Base-by-base conservation (phyloP, 2,888 invertebrate species). In the Sesia bembeciformis region DNA sequence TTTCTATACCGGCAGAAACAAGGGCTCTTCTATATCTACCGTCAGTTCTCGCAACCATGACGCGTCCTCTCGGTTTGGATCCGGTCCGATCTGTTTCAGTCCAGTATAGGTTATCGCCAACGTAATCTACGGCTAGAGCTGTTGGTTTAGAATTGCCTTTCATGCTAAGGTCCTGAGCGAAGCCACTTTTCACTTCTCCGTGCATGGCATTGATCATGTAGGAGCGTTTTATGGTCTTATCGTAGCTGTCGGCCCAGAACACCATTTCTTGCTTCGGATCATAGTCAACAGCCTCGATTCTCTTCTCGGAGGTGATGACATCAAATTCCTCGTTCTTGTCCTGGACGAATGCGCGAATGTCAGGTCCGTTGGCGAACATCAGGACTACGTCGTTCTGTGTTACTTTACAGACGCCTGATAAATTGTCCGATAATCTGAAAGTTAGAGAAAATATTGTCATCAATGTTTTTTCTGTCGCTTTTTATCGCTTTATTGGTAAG, bases 211-310 rank as follows among this genome's bases (percentile, higher is more conserved):
- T 93, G 2, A 97, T 92, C 93, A 98, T 95, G 76, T 95, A 96
- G 0, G 98, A 97, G 0, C 98, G 91, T 76, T 97, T 97, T 62
- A 98, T 97, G 2, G 95, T 95, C 75, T 95, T 94, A 58, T 96
- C 95, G 69, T 95, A 95, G 61, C 95, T 95, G 77, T 99, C 98
- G 0, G 97, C 96, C 98, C 99, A 99, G 90, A 97, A 99, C 55
- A 99, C 90, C 74, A 97, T 95, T 74, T 97, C 95, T 39, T 91
- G 86, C 57, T 91, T 91, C 0, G 96, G 94, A 79, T 98, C 96
- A 68, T 96, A 96, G 79, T 98, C 99, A 53, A 99, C 87, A 0
- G 97, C 96, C 70, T 97, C 95, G 54, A 99, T 95, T 53, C 97
- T 92, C 77, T 96, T 96, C 74, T 98, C 98, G 6, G 95, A 93